Base-by-base conservation (phyloP, 2,113 vertebrate genomes). In the Lepidothrix coronata region DNA sequence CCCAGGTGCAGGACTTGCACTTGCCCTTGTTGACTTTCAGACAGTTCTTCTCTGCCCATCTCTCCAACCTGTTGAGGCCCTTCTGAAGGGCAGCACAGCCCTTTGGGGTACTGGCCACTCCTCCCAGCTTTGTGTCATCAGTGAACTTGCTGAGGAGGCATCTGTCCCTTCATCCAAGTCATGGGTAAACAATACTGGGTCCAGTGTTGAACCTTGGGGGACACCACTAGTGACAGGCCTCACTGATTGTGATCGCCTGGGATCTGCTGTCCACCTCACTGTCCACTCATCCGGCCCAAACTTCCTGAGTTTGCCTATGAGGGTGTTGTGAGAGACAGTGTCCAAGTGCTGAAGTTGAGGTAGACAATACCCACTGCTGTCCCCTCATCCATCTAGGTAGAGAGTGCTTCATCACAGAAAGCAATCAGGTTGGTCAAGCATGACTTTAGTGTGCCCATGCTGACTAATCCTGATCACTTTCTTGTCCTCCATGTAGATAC, bases 41-140 rank as follows among this genome's bases (percentile, higher is more conserved):
- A 30, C 3, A 3, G 30, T 59, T 70, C 30, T 18, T 31, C 48
- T 55, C 7, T 66, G 39, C 6, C 43, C 24, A 18, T 52, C 6
- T 70, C 24, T 43, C 46, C 37, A 37, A 3, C 31, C 15, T 62
- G 46, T 14, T 0, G 1, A 16, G 30, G 20, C 44, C 31, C 16
- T 43, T 52, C 46, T 72, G 57, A 61, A 62, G 55, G 44, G 44
- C 30, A 18, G 43, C 44, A n/a, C 35, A 39, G 8, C n/a, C 7
- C 8, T 33, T n/a, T 1, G 3, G 14, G n/a, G 12, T 57, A 11
- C 19, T 4, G 5, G 11, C 23, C 14, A 3, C 11, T 33, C 14
- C 11, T 33, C 19, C 30, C 66, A 28, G 9, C 24, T 71, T 6
- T 41, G 30, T 49, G 55, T 71, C 14, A 43, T 59, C 12, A 9